Evolutionary conservation across 2,797 vertebrate genomes (phyloP).

Genomic region (Pseudomugil gertrudae): DNA sequence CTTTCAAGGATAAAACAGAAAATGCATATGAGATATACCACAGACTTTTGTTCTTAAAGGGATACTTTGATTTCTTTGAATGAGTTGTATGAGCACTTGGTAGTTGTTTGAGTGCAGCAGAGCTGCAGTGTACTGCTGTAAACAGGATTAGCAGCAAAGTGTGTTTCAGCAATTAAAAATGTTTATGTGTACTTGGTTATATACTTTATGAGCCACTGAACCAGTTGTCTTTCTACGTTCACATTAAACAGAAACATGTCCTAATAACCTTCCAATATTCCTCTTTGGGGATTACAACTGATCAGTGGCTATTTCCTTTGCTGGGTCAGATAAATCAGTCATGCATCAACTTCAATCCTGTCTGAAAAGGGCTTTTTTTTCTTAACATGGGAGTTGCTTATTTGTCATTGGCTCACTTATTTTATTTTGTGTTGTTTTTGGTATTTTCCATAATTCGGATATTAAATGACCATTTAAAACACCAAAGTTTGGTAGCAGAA

Average conservation of each 20-base stretch:
- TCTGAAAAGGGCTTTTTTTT: neutral
- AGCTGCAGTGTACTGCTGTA: neutral
- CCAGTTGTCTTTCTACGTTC: neutral
- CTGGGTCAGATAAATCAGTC: neutral
- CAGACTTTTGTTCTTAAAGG: conserved; percentile 30
- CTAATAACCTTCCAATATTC: neutral
- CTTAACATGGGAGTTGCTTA: neutral
- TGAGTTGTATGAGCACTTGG: neutral
- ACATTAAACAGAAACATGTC: neutral
- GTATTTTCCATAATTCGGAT: neutral
- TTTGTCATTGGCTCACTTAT: neutral
- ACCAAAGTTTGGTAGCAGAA: too few relatives aligned
- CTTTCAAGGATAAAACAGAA: conserved; percentile 28
- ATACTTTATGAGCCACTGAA: neutral
- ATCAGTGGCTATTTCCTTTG: neutral
- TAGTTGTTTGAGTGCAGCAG: neutral
- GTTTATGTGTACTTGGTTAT: neutral
- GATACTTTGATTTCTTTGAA: conserved; percentile 1
- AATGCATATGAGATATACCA: conserved; percentile 35
- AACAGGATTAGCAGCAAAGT: neutral
- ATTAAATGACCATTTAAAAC: neutral
- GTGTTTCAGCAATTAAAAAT: neutral
- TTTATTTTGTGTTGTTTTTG: neutral
- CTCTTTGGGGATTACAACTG: neutral
- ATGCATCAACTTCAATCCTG: neutral